phyloP scores from a whole-genome alignment of 2,797 vertebrate species.

The Phataginus tetradactyla region DNA sequence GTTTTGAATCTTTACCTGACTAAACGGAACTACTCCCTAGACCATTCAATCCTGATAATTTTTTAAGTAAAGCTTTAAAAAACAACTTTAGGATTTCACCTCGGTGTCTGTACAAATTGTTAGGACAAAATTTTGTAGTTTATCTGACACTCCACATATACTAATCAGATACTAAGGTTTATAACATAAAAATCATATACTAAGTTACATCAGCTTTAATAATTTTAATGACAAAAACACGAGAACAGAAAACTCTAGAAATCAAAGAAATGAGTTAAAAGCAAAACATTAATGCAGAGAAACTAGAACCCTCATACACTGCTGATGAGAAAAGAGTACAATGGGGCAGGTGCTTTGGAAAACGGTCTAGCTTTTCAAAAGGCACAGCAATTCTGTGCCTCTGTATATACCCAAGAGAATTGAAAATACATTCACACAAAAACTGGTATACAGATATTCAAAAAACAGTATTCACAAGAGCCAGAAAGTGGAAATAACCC shows the following conservation, averaged over 20 bases:
- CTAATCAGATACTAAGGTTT: neutral
- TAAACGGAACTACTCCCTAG: conserved; percentile 24
- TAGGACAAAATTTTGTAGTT: conserved; percentile 9
- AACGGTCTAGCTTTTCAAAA: neutral
- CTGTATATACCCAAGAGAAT: neutral
- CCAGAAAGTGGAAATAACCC: neutral
- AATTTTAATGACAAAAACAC: conserved; percentile 33
- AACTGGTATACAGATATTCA: neutral
- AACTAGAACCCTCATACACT: neutral
- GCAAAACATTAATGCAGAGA: neutral
- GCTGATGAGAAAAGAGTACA: neutral
- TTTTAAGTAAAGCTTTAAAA: neutral
- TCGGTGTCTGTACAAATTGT: neutral
- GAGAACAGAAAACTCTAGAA: neutral
- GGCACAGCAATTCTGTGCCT: neutral
- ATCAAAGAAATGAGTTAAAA: neutral
- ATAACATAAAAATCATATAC: neutral
- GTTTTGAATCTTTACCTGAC: neutral
- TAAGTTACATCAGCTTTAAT: neutral
- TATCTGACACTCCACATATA: neutral
- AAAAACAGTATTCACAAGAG: neutral
- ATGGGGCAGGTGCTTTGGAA: neutral
- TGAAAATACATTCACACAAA: neutral
- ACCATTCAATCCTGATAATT: neutral
- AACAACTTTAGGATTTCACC: neutral